A percentile compares a stretch with the other conserved stretches of the same genome.
These are phyloP conservation scores for Lateolabrax maculatus DNA, from an alignment of 2,797 vertebrate genomes.

Conservation along the genomic window DNA sequence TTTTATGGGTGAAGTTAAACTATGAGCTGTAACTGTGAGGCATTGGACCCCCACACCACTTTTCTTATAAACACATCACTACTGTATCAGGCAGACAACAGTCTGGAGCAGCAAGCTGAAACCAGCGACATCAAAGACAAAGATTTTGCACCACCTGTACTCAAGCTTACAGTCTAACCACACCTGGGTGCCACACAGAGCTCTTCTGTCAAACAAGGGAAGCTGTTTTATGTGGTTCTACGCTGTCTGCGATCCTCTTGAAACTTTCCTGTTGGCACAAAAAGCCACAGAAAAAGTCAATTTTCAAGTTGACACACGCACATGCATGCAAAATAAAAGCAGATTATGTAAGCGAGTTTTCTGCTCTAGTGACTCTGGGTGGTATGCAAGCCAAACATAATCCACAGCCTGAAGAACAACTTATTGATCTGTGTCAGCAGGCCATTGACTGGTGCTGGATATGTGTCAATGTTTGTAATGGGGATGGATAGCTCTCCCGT, in stretches of 20 bases:
- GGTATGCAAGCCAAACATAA: conserved; percentile 52
- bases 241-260: background rate
- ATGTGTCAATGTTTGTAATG: conserved; percentile 67
- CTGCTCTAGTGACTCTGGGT: conserved; percentile 57
- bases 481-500: conserved; percentile 53
- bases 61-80: conserved; percentile 49
- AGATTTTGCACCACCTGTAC: conserved; percentile 30
- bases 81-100: conserved; percentile 30
- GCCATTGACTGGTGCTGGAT: conserved; percentile 68
- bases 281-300: conserved; percentile 9
- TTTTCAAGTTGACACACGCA: conserved; percentile 26
- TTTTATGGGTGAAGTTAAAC: conserved; percentile 78
- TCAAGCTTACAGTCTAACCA: conserved; percentile 27
- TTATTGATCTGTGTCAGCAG: conserved; percentile 73
- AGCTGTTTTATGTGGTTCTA: conserved; percentile 21
- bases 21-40: conserved; percentile 58
- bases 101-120: conserved; percentile 22
- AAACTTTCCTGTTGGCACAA: conserved; percentile 8
- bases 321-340: conserved; percentile 40
- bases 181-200: conserved; percentile 32
- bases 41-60: conserved; percentile 28
- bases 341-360: conserved; percentile 60
- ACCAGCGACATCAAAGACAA: conserved; percentile 40
- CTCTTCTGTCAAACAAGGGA: conserved; percentile 28
- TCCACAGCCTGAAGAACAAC: conserved; percentile 54